Evolutionary conservation across 2,888 invertebrate genomes (phyloP).

Genomic region (Euphydryas editha): DNA sequence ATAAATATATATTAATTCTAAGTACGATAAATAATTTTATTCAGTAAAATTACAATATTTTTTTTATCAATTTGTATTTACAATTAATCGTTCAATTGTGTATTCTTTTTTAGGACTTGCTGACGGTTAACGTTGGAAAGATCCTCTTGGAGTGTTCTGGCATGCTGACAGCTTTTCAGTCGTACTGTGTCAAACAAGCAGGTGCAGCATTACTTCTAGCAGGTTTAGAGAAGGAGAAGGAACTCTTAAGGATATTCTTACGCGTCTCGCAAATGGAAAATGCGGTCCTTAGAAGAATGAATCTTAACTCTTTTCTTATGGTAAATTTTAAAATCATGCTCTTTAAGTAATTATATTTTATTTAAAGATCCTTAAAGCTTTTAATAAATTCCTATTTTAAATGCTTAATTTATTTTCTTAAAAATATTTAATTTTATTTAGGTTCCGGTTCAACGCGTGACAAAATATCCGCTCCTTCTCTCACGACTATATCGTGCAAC

Average conservation of each 20-base stretch:
- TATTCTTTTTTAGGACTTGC: conserved; percentile 84
- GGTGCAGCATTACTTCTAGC: conserved; percentile 93
- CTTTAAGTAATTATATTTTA: neutral
- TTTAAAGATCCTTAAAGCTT: neutral
- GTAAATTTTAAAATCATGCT: conserved; percentile 72
- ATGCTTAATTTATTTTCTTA: neutral
- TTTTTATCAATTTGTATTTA: no score
- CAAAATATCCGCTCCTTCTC: conserved; percentile 96
- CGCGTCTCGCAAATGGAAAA: conserved; percentile 99
- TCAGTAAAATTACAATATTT: neutral
- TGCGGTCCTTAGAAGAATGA: conserved; percentile 95
- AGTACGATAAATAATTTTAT: neutral
- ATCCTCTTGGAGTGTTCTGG: conserved; percentile 95
- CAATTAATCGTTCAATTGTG: neutral
- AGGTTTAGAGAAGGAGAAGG: conserved; percentile 97
- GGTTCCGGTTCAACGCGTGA: conserved; percentile 98
- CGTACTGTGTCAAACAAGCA: conserved; percentile 97
- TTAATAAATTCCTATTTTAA: neutral
- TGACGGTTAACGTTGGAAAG: conserved; percentile 95
- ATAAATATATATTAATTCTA: neutral
- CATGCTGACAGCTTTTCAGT: conserved; percentile 97
- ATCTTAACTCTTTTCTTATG: conserved; percentile 98
- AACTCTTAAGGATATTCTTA: conserved; percentile 95
- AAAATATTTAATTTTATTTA: conserved; percentile 52
- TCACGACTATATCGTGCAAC: conserved; percentile 96